phyloP scores from a whole-genome alignment of 2,797 vertebrate species.

The Microchirus variegatus region DNA sequence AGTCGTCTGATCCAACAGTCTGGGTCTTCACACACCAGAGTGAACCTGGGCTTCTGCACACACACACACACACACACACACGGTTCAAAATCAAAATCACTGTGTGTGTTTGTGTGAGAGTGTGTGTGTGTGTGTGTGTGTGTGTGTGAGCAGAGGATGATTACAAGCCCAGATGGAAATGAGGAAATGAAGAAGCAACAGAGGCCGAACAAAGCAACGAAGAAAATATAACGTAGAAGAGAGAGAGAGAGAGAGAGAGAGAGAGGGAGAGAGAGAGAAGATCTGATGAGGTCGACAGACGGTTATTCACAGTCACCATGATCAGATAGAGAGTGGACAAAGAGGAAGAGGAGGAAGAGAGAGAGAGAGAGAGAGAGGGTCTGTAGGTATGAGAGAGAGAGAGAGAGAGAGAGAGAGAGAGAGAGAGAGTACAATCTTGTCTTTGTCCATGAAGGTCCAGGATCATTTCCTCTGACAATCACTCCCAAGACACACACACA shows the following conservation, averaged over 20 bases:
- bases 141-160: conserved; percentile 33
- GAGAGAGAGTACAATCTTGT: conserved; percentile 39
- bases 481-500: background rate
- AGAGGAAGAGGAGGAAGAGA: background rate
- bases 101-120: no score
- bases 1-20: conserved; percentile 88
- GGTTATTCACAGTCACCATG: conserved; percentile 63
- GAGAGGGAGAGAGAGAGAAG: conserved; percentile 54
- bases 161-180: conserved; percentile 55
- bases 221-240: conserved; percentile 47
- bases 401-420: no score
- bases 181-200: conserved; percentile 52
- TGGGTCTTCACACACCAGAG: conserved; percentile 83
- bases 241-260: conserved; percentile 38
- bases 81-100: no score
- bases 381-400: background rate
- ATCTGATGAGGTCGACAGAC: conserved; percentile 56
- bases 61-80: conserved; percentile 31
- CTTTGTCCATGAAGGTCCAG: conserved; percentile 56
- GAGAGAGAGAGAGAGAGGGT: background rate
- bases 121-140: no score
- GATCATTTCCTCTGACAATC: conserved; percentile 43
- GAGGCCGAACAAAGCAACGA: conserved; percentile 55
- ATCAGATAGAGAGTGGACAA: conserved; percentile 62
- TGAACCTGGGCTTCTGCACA: conserved; percentile 73